phyloP scores from a whole-genome alignment of 92 coral and sea anemone genomes.

The Actinostola sp. region DNA sequence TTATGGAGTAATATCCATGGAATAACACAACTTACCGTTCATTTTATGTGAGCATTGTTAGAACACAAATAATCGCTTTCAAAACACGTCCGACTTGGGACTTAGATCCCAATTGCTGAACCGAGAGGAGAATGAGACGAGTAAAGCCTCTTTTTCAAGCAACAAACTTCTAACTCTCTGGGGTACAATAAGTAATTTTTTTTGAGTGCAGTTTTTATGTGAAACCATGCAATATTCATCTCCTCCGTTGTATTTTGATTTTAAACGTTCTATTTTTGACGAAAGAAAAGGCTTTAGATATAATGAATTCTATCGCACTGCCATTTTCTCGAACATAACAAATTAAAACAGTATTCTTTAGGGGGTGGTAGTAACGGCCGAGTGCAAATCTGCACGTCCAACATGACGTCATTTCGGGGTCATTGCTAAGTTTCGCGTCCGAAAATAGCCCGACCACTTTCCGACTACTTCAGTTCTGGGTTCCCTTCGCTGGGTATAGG shows the following conservation, averaged over 20 bases:
- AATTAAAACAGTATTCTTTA: no score
- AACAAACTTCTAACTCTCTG: not conserved
- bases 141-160: slow-evolving; percentile 12
- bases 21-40: slow-evolving; percentile 70
- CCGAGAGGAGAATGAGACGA: slow-evolving; percentile 1
- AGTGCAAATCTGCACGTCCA: slow-evolving; percentile 1
- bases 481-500: slow-evolving; percentile 98
- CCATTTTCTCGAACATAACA: no score
- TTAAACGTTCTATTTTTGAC: no score
- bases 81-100: not conserved
- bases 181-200: not conserved
- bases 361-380: no score
- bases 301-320: no score
- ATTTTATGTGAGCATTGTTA: slow-evolving; percentile 77
- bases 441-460: slow-evolving; percentile 5
- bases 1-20: not conserved
- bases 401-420: slow-evolving; percentile 30
- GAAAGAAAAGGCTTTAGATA: no score
- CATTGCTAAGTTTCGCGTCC: slow-evolving; percentile 5
- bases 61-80: not conserved
- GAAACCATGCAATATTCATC: no score
- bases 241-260: no score
- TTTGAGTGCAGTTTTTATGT: no score
- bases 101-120: not conserved
- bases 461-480: slow-evolving; percentile 35